Percentiles rank a stretch among this genome's conserved stretches.
These are phyloP conservation scores for Micromesistius poutassou DNA, from an alignment of 2,797 vertebrate genomes.

Conservation along the genomic window DNA sequence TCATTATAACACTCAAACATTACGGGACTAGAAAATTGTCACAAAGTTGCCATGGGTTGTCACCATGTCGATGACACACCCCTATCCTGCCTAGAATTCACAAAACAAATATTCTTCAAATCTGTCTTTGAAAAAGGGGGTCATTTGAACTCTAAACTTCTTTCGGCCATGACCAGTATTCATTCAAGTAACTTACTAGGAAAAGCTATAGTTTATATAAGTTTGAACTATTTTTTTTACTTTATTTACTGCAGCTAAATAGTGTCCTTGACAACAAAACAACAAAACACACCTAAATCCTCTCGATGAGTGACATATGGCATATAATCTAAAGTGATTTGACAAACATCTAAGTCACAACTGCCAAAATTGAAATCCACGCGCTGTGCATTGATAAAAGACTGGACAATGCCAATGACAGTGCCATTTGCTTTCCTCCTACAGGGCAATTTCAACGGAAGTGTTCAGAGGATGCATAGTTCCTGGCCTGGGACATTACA, in stretches of 20 bases:
- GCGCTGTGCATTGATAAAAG: background rate
- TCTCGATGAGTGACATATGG: background rate
- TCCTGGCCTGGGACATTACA: constrained; percentile 60
- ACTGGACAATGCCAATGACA: background rate
- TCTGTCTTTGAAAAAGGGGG: too few relatives aligned
- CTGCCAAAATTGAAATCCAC: background rate
- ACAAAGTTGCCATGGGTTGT: too few relatives aligned
- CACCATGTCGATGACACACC: too few relatives aligned
- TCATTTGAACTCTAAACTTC: too few relatives aligned
- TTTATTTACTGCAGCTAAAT: background rate
- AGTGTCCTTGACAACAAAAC: background rate
- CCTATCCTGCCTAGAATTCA: too few relatives aligned
- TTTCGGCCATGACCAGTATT: too few relatives aligned
- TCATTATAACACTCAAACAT: too few relatives aligned
- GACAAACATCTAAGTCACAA: background rate
- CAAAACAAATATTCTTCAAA: too few relatives aligned
- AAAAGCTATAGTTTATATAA: too few relatives aligned
- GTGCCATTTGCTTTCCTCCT: background rate
- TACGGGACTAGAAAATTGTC: too few relatives aligned
- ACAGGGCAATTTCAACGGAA: background rate
- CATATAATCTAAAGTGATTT: background rate
- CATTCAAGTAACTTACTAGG: too few relatives aligned
- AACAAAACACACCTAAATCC: background rate
- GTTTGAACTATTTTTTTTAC: too few relatives aligned
- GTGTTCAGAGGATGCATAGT: background rate